phyloP scores from a whole-genome alignment of 2,888 invertebrate species.

The Lottia gigantea region DNA sequence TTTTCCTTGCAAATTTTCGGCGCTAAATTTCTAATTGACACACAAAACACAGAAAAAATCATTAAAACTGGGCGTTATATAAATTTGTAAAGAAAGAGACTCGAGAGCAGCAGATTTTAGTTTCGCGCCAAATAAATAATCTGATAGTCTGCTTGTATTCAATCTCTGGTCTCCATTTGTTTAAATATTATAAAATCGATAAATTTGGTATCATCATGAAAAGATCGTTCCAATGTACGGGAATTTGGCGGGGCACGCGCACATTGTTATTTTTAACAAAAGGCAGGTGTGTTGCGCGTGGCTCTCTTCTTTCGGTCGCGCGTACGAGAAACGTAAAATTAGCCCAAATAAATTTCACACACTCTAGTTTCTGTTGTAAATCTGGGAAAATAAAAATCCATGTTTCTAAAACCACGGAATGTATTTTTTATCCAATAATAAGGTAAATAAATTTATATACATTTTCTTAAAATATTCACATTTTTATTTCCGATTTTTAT shows the following conservation, averaged over 20 bases:
- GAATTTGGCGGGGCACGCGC: slow-evolving; percentile 10
- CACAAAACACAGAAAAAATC: not conserved
- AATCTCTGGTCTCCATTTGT: not conserved
- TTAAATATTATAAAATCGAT: slow-evolving; percentile 5
- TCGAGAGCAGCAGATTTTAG: not conserved
- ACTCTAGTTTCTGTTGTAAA: not conserved
- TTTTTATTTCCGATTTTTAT: too few species aligned
- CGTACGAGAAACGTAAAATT: not conserved
- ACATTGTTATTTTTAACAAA: slow-evolving; percentile 8
- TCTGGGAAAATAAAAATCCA: too few species aligned
- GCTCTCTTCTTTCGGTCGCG: slow-evolving; percentile 5
- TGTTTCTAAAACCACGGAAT: too few species aligned
- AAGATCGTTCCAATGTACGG: not conserved
- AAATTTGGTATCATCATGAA: not conserved
- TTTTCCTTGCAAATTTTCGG: not conserved
- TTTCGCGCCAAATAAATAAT: not conserved
- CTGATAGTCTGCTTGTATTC: not conserved
- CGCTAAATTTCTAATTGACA: not conserved
- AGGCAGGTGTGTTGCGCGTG: slow-evolving; percentile 9
- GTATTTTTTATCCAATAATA: too few species aligned
- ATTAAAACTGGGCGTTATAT: too few species aligned
- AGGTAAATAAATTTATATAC: too few species aligned
- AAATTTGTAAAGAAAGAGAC: too few species aligned
- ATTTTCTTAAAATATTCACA: too few species aligned
- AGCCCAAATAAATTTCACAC: slow-evolving; percentile 4